These are phyloP conservation scores for Bembecia ichneumoniformis DNA, from an alignment of 2,888 invertebrate species.

Conservation along the genomic window DNA sequence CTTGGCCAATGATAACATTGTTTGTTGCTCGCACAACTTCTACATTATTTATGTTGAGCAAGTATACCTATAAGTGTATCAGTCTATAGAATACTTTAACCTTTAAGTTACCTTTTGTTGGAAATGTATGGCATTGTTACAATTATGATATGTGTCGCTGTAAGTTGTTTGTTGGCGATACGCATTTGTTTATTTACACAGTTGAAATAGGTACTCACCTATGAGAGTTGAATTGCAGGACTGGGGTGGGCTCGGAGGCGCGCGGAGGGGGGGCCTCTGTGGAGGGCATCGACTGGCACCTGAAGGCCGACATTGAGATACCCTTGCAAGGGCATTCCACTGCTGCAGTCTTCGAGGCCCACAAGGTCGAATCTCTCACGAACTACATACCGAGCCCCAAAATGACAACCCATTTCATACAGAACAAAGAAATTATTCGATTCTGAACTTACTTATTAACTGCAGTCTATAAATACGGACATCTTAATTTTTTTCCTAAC, in stretches of 20 bases:
- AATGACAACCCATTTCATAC: not conserved
- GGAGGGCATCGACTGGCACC: constrained; percentile 63
- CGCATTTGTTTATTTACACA: constrained; percentile 42
- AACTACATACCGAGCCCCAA: not conserved
- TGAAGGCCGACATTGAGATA: constrained; percentile 61
- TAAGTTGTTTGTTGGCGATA: not conserved
- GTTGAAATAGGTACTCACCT: constrained; percentile 19
- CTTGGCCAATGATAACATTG: not conserved
- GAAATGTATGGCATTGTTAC: not conserved
- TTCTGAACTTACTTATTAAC: too few relatives aligned
- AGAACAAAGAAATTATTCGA: too few relatives aligned
- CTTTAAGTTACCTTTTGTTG: not conserved
- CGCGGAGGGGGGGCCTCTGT: constrained; percentile 42
- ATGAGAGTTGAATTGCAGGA: constrained; percentile 11
- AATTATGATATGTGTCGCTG: not conserved
- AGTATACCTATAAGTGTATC: too few relatives aligned
- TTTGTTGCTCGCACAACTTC: not conserved
- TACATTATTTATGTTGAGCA: too few relatives aligned
- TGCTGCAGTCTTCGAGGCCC: constrained; percentile 52
- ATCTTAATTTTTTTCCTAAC: too few relatives aligned
- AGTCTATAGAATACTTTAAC: not conserved
- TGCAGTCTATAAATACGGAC: too few relatives aligned
- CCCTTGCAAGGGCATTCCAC: constrained; percentile 65
- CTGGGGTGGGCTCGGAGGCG: constrained; percentile 25
- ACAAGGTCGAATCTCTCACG: constrained; percentile 2